These are phyloP conservation scores for Bradypodion ventrale DNA, from an alignment of 2,797 vertebrate species.

Conservation along the genomic window DNA sequence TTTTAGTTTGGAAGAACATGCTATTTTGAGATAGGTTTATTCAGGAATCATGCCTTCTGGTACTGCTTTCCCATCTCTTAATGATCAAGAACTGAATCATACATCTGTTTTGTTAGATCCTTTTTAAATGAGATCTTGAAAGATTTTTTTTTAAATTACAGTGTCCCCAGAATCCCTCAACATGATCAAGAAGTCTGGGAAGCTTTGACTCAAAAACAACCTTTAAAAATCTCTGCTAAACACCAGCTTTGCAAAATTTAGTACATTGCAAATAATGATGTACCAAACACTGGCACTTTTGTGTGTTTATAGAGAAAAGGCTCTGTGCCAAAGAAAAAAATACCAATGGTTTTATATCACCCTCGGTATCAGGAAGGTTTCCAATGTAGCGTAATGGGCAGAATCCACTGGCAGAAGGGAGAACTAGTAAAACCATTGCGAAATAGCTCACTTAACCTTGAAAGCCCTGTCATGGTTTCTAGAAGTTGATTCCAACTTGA, in stretches of 20 bases:
- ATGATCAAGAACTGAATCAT: conserved; percentile 12
- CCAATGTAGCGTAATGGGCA: too few species aligned
- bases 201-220: too few species aligned
- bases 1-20: conserved; percentile 7
- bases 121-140: background rate
- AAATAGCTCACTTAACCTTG: background rate
- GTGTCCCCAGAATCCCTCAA: too few species aligned
- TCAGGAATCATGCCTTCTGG: conserved; percentile 1
- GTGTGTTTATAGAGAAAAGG: background rate
- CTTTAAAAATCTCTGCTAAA: too few species aligned
- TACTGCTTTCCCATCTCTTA: conserved; percentile 1
- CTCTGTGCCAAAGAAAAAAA: background rate
- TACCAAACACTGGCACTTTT: background rate
- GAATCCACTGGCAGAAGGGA: too few species aligned
- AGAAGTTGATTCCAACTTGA: too few species aligned
- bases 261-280: background rate
- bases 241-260: background rate
- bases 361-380: too few species aligned
- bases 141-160: too few species aligned
- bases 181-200: too few species aligned
- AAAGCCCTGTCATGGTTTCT: too few species aligned
- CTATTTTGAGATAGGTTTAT: conserved; percentile 2
- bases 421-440: background rate
- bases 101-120: conserved; percentile 2
- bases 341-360: background rate